A percentile compares a stretch with the other conserved stretches of the same genome.
These are phyloP conservation scores for Pseudococcus viburni DNA, from an alignment of 2,888 invertebrate species.

Conservation along the genomic window DNA sequence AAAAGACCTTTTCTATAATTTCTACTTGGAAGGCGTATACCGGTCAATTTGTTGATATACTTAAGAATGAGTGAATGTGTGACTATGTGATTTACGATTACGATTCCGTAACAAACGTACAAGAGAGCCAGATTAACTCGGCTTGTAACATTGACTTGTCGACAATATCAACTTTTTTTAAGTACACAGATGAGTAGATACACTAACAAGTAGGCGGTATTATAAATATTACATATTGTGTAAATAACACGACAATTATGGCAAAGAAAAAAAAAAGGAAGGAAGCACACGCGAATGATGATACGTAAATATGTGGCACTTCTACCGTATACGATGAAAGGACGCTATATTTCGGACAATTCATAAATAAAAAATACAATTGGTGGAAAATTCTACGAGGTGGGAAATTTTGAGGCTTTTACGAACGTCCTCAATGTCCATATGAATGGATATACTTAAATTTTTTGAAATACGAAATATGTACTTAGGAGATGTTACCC, in stretches of 20 bases:
- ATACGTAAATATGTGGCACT: neutral
- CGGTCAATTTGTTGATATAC: neutral
- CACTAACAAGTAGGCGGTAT: constrained; percentile 4
- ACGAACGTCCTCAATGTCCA: neutral
- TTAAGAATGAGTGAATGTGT: neutral
- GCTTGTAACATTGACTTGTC: constrained; percentile 7
- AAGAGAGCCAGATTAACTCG: neutral
- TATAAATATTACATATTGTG: neutral
- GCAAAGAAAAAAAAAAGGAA: constrained; percentile 10
- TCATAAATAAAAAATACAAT: neutral
- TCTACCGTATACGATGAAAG: neutral
- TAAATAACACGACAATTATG: constrained; percentile 4
- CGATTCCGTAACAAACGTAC: neutral
- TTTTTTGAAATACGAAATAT: no score
- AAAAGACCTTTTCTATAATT: neutral
- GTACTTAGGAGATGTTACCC: neutral
- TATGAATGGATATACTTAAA: neutral
- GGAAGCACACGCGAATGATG: constrained; percentile 5
- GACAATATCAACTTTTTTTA: neutral
- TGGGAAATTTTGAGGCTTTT: neutral
- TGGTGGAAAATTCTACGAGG: neutral
- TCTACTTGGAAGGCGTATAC: neutral
- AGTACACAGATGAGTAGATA: constrained; percentile 26
- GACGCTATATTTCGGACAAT: neutral
- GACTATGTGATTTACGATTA: neutral